These are phyloP conservation scores for Hoplostethus mediterraneus DNA, from an alignment of 2,797 vertebrate species.

Conservation along the genomic window DNA sequence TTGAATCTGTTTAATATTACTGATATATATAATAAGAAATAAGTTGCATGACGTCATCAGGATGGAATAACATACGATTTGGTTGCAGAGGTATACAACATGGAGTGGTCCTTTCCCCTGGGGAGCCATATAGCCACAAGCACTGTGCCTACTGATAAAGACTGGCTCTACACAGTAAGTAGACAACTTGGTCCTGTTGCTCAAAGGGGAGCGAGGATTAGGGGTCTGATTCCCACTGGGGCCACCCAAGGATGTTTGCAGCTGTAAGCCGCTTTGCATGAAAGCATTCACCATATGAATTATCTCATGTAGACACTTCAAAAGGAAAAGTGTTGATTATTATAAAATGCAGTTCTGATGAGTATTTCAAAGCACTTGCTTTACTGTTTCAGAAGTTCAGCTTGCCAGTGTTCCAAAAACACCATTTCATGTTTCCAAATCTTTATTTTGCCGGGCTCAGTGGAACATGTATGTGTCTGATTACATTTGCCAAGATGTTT, in stretches of 20 bases:
- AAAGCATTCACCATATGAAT: background rate
- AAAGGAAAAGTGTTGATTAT: background rate
- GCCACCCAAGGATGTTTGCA: background rate
- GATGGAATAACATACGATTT: background rate
- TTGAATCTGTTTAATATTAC: conserved; percentile 2
- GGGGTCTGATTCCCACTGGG: conserved; percentile 5
- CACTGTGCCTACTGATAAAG: conserved; percentile 45
- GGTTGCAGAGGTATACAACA: conserved; percentile 10
- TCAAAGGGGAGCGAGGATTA: conserved; percentile 24
- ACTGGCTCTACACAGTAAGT: conserved; percentile 10
- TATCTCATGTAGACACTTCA: background rate
- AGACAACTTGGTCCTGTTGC: conserved; percentile 24
- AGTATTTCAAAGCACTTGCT: conserved; percentile 20
- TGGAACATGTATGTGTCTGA: conserved; percentile 11
- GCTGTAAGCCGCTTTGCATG: background rate
- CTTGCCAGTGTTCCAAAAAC: background rate
- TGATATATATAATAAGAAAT: conserved; percentile 15
- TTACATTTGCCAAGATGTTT: conserved; percentile 15
- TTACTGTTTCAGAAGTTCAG: background rate
- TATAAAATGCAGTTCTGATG: background rate
- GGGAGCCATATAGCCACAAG: conserved; percentile 25
- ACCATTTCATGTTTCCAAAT: conserved; percentile 11
- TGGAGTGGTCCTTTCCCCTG: conserved; percentile 6
- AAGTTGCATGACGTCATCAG: background rate
- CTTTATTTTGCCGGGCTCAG: background rate